Base-by-base conservation (phyloP, 2,797 vertebrate genomes). In the Anas flavirostris region DNA sequence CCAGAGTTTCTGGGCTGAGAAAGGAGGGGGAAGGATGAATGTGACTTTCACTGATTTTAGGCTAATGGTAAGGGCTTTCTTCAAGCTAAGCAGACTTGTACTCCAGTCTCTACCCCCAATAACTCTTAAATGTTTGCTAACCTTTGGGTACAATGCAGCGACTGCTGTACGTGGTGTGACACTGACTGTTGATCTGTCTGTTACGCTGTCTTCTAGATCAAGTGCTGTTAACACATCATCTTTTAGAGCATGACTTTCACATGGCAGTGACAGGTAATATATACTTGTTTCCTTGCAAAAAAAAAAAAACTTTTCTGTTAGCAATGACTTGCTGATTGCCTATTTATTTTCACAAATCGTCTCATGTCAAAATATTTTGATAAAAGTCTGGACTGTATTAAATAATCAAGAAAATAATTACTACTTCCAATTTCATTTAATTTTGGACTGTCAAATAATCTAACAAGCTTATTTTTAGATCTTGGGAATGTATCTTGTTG, bases 321-420 rank as follows among this genome's bases (percentile, higher is more conserved):
- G 95, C 95, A 93, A 90, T 88, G 93, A 96, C 95, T 96, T 82
- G 81, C 91, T 96, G 95, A 96, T 97, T 96, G 91, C 90, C 93
- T 93, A 96, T 96, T 97, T 96, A 95, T 96, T 97, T 96, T 95
- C 95, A 90, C 95, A 96, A 90, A 96, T 94, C 83, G 93, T 94
- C 68, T 80, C 44, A 2, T 93, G 95, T 96, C 95, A 96, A 96
- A 97, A 96, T 96, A 96, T 96, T 96, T 97, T 96, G 95, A 96
- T 96, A 96, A 96, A 96, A 96, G 86, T 95, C 95, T 95, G 93
- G 74, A 80, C 91, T 12, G 0, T 64, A 94, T 96, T 96, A 97
- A 97, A 93, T 96, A 97, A 97, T 96, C 94, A 95, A 75, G 94
- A 94, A 93, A 97, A 96, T 95, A 96, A 96, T 96, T 96, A 82